A percentile compares a stretch with the other conserved stretches of the same genome.
These are phyloP conservation scores for Sarcophaga carnaria DNA, from an alignment of 2,888 invertebrate species.

Conservation along the genomic window DNA sequence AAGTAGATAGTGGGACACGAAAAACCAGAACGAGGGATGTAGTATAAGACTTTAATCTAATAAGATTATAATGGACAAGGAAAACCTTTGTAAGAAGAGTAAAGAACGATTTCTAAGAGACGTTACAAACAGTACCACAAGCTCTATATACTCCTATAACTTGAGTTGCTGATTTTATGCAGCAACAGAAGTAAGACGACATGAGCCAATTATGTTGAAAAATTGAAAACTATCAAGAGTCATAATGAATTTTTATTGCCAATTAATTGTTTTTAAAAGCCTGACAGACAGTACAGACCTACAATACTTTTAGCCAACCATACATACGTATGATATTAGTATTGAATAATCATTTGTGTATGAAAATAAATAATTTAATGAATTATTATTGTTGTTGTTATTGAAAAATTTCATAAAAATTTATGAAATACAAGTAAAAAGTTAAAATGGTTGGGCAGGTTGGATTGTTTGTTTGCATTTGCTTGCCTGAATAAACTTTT, in stretches of 20 bases:
- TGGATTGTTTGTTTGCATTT: conserved; percentile 7
- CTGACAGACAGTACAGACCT: background rate
- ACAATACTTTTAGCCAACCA: too few relatives aligned
- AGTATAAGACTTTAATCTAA: too few relatives aligned
- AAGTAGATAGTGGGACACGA: too few relatives aligned
- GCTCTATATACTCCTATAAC: too few relatives aligned
- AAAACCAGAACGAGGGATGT: too few relatives aligned
- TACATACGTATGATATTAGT: background rate
- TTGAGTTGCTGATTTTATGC: background rate
- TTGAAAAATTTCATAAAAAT: conserved; percentile 20
- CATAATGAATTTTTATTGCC: conserved; percentile 57
- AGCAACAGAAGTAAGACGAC: conserved; percentile 51
- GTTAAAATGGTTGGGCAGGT: conserved; percentile 2
- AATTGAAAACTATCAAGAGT: conserved; percentile 44
- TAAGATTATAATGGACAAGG: too few relatives aligned
- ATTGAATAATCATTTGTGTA: conserved; percentile 10
- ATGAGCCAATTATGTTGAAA: conserved; percentile 60
- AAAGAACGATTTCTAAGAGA: too few relatives aligned
- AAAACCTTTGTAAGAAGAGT: too few relatives aligned
- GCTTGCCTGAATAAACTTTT: conserved; percentile 7
- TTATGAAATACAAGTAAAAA: conserved; percentile 8
- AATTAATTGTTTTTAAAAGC: conserved; percentile 47
- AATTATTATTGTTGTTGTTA: conserved; percentile 3
- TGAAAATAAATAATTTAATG: conserved; percentile 38
- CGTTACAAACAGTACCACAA: too few relatives aligned